Evolutionary conservation across 2,797 vertebrate species (phyloP).

Genomic region (Yasuhikotakia modesta): DNA sequence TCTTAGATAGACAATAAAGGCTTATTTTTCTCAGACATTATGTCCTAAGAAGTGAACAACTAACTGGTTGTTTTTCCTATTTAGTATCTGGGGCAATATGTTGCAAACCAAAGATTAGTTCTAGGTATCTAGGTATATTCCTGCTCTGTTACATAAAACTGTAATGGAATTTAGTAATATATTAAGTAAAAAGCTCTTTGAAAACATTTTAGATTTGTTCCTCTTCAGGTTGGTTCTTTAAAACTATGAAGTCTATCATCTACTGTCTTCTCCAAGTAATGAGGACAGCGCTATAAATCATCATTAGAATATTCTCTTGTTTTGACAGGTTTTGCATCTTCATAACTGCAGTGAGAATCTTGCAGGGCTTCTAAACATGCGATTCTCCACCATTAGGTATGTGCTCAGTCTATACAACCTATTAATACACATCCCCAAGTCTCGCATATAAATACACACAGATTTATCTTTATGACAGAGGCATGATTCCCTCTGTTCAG

Average conservation of each 20-base stretch:
- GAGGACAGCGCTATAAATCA: conserved; percentile 35
- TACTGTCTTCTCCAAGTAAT: conserved; percentile 38
- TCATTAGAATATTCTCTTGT: conserved; percentile 37
- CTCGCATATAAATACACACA: neutral
- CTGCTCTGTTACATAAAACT: conserved; percentile 29
- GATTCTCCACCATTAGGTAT: neutral
- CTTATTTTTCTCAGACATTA: neutral
- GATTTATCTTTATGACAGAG: conserved; percentile 21
- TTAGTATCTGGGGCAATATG: conserved; percentile 22
- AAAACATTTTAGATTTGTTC: conserved; percentile 12
- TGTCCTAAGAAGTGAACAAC: conserved; percentile 15
- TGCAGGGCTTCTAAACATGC: neutral
- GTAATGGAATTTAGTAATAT: conserved; percentile 8
- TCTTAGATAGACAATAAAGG: neutral
- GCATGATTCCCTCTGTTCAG: conserved; percentile 10
- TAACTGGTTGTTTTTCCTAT: conserved; percentile 26
- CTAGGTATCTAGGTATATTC: conserved; percentile 2
- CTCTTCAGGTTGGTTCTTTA: conserved; percentile 14
- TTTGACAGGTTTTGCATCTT: conserved; percentile 42
- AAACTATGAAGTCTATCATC: conserved; percentile 29
- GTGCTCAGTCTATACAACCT: neutral
- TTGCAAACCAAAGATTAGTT: conserved; percentile 27
- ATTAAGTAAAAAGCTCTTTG: conserved; percentile 8
- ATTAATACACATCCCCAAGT: neutral
- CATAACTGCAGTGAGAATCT: conserved; percentile 23